Conservation (phyloP, 1,140 invertebrate genomes). For the Yoshiicerus persimilis region DNA sequence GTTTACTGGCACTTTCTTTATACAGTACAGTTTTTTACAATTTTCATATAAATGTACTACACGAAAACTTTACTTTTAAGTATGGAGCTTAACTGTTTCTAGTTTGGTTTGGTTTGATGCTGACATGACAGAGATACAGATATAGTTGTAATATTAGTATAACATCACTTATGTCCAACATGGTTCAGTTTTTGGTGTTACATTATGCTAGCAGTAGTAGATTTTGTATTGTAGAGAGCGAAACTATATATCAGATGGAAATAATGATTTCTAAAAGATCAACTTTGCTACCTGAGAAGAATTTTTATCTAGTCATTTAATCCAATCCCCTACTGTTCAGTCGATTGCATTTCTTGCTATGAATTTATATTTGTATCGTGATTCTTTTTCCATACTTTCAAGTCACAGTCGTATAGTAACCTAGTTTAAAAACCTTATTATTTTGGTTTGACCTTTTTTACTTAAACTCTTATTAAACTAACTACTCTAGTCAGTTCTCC, state of each 20-base stretch:
- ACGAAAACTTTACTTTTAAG: no score
- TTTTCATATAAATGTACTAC: not conserved
- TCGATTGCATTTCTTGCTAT: not conserved
- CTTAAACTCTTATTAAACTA: not conserved
- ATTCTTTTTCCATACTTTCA: not conserved
- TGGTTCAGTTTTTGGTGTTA: not conserved
- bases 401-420: not conserved
- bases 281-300: not conserved
- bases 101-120: no score
- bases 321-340: not conserved
- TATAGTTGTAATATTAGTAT: not conserved
- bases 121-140: no score
- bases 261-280: not conserved
- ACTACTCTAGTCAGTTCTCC: not conserved
- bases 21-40: not conserved
- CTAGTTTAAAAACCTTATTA: not conserved
- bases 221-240: not conserved
- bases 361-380: slow-evolving; percentile 1
- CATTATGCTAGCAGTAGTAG: no score
- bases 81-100: no score
- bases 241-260: not conserved
- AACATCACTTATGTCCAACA: no score
- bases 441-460: not conserved
- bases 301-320: not conserved
- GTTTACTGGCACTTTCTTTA: not conserved